Base-by-base conservation (phyloP, 53 echinoderm and acorn worm genomes). In the Hippasteria phrygiana region DNA sequence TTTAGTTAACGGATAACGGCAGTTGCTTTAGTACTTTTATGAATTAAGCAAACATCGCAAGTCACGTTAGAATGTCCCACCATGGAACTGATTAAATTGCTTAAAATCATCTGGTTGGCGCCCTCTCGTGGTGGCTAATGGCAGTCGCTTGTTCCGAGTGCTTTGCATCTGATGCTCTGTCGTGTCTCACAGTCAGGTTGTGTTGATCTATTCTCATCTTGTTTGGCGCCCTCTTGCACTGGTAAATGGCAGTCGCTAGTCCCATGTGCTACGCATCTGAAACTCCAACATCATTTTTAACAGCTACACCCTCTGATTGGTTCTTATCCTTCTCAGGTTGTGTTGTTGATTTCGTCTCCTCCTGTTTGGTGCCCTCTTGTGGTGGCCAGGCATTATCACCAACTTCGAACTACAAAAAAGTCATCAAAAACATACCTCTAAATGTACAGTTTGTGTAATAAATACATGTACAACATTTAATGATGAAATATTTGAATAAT, bases 301-400 rank as follows among this genome's bases (percentile, higher is more conserved):
- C 67, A 1, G 67, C 7, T 34, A 53, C 54, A 8, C 81, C 81
- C 4, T 81, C 81, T 47, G 85, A 50, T 50, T 85, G 85, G 69
- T n/a, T 85, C 71, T 83, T 83, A 35, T 83, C 70, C 69, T 71
- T 71, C 50, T 85, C 85, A 35, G 50, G 37, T 71, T 20, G 85
- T 27, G 70, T 36, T 27, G 70, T 36, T 39, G 85, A 33, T 85
- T 71, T 85, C 11, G 36, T 82, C 70, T 85, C 85, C 17, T 71
- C 71, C 20, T 39, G 47, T 83, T 67, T 83, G 34, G n/a, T 33
- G 51, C 47, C 70, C 50, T 83, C 83, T 48, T 29, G 67, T 32
- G 69, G n/a, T 34, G 70, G 85, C 85, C 85, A 85, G 71, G 71
- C 50, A 71, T 42, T 67, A 27, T 71, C 85, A 29, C 85, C 71